Evolutionary conservation across 64 coral and sea anemone genomes (phyloP), one percentile per base, ranked within the genome.

Genomic region (Stichodactyla helianthus): DNA sequence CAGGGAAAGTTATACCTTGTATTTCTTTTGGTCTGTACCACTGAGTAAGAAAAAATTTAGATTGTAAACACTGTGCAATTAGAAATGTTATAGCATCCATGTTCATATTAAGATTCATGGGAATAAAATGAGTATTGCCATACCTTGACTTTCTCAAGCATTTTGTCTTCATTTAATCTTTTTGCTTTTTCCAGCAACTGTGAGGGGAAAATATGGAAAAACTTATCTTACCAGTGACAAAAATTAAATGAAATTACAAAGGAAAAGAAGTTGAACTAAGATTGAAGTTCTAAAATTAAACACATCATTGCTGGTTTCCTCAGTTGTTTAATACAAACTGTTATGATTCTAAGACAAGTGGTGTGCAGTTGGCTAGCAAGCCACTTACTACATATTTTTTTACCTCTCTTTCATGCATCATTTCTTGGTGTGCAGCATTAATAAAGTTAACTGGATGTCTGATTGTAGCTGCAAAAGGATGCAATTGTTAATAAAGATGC

Each of bases 101-200:
- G 13, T 60, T 13, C 14, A 60, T 44, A 44, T 44, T 44, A 44
- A 2, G 8, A 58, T 58, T 58, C 1, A 58, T 58, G 55, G 35
- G 35, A 44, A 44, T 44, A 44, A 44, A 1, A 44, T 44, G 4
- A 62, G 5, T 11, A 15, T 60, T n/a, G 9, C 79, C 8, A n/a
- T 89, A 92, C 94, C 88, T 86, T 67, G 28, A 95, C 84, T 83
- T 83, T 87, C 31, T 95, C 94, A 7, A 82, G 13, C 94, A 95
- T 95, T 14, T 89, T 92, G 83, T 96, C 94, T 96, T 96, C 94
- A 81, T 87, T 96, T 13, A 96, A 88, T 26, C 91, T 74, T 90
- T 96, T 96, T 55, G 94, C 94, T 78, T 96, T 90, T 62, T 96
- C 94, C 20, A 96, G 86, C 60, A 96, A 87, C 94, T 96, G 77